phyloP scores from a whole-genome alignment of 2,113 vertebrate species.

The Protomyctophum bolini region DNA sequence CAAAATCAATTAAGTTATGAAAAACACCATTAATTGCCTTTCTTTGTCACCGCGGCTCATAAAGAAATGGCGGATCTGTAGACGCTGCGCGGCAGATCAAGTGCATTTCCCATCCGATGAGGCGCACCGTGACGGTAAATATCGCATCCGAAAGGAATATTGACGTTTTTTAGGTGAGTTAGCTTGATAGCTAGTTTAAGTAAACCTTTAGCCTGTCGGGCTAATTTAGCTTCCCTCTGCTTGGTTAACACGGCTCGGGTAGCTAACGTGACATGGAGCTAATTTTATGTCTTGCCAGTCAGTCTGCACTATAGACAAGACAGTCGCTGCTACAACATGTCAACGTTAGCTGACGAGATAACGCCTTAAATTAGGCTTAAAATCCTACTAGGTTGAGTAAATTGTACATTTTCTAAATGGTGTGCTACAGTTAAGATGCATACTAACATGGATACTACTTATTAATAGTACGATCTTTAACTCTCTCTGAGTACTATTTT shows the following conservation, averaged over 20 bases:
- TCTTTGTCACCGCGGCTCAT: constrained; percentile 77
- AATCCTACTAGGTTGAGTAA: rapidly evolving
- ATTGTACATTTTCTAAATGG: neutral
- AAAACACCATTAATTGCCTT: constrained; percentile 83
- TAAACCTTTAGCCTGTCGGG: constrained; percentile 55
- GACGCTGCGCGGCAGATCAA: constrained; percentile 38
- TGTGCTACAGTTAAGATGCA: neutral
- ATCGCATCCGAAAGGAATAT: constrained; percentile 48
- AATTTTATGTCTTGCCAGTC: neutral
- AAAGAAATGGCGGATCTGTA: constrained; percentile 78
- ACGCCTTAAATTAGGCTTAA: neutral
- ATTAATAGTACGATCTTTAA: constrained; percentile 13
- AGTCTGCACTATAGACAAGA: neutral
- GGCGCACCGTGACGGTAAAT: constrained; percentile 17
- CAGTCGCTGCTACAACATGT: constrained; percentile 2
- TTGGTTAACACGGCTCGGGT: constrained; percentile 17
- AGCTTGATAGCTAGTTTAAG: constrained; percentile 60
- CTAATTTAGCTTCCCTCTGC: constrained; percentile 47
- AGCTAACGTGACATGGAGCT: constrained; percentile 1
- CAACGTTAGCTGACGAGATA: neutral
- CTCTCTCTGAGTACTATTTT: neutral
- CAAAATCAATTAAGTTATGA: constrained; percentile 86
- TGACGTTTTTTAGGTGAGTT: constrained; percentile 72
- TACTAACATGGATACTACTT: no score
- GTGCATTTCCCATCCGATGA: constrained; percentile 22